These are phyloP conservation scores for Centruroides sculpturatus DNA, from an alignment of 1,140 invertebrate species.

Conservation along the genomic window DNA sequence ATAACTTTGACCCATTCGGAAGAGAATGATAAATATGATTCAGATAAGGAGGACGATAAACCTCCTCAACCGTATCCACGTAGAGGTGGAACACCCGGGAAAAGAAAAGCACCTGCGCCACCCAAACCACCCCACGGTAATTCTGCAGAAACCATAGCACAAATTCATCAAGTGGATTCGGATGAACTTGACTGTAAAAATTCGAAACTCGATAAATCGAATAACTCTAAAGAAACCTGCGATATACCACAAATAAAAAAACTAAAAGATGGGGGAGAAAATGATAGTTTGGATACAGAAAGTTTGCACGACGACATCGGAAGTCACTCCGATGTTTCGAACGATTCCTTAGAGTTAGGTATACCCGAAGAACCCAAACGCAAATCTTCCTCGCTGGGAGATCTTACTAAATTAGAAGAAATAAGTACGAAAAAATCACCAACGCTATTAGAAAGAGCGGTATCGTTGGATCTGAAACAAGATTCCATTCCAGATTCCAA, in stretches of 20 bases:
- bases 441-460: constrained; percentile 50
- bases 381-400: constrained; percentile 63
- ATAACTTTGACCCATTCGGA: background rate
- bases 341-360: background rate
- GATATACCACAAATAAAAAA: no score
- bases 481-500: constrained; percentile 1
- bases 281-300: background rate
- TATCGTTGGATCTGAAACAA: constrained; percentile 52
- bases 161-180: no score
- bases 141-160: no score
- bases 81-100: background rate
- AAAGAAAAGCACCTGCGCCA: constrained; percentile 10
- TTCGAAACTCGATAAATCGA: background rate
- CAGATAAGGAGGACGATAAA: constrained; percentile 13
- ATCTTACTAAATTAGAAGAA: constrained; percentile 54
- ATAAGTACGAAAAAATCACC: constrained; percentile 30
- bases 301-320: background rate
- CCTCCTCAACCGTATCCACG: constrained; percentile 15
- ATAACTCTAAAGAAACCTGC: no score
- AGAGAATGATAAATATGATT: constrained; percentile 2
- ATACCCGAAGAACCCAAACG: constrained; percentile 23
- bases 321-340: background rate
- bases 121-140: background rate
- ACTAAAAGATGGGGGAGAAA: no score
- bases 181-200: no score